A percentile compares a stretch with the other conserved stretches of the same genome.
phyloP scores from a whole-genome alignment of 2,888 invertebrate genomes.

The Synergus japonicus region DNA sequence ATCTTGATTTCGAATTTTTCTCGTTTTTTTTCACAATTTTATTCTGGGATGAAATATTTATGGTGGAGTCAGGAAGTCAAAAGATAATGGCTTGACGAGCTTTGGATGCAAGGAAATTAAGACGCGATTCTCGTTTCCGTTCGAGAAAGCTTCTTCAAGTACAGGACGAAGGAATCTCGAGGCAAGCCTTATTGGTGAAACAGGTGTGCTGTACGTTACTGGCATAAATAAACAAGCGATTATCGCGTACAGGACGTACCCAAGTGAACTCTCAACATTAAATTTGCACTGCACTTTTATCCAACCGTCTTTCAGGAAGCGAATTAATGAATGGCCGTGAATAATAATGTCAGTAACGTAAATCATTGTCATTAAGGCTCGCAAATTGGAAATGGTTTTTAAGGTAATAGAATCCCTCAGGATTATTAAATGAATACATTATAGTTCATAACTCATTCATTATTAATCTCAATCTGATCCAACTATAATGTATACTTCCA shows the following conservation, averaged over 20 bases:
- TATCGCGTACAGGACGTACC: slow-evolving; percentile 29
- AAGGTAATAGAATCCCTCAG: not conserved
- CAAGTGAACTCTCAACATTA: slow-evolving; percentile 40
- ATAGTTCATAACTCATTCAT: not conserved
- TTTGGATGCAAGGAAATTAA: slow-evolving; percentile 20
- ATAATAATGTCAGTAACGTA: slow-evolving; percentile 34
- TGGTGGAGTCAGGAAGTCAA: slow-evolving; percentile 6
- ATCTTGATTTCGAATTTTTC: not conserved
- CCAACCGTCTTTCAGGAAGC: slow-evolving; percentile 38
- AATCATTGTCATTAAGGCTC: slow-evolving; percentile 30
- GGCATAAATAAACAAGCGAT: slow-evolving; percentile 50
- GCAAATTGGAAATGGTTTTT: slow-evolving; percentile 27
- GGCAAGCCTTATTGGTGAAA: slow-evolving; percentile 66
- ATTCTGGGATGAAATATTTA: not conserved
- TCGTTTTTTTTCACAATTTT: not conserved
- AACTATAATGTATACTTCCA: too few species aligned
- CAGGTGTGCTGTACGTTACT: slow-evolving; percentile 65
- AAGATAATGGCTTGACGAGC: slow-evolving; percentile 29
- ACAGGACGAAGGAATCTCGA: slow-evolving; percentile 64
- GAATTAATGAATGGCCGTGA: slow-evolving; percentile 39
- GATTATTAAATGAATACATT: slow-evolving; percentile 5
- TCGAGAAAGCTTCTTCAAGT: slow-evolving; percentile 46
- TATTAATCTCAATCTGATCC: too few species aligned
- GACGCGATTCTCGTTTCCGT: slow-evolving; percentile 47
- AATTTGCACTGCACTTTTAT: slow-evolving; percentile 38